Evolutionary conservation across 2,888 invertebrate species (phyloP).

Genomic region (Aphidoletes aphidimyza): DNA sequence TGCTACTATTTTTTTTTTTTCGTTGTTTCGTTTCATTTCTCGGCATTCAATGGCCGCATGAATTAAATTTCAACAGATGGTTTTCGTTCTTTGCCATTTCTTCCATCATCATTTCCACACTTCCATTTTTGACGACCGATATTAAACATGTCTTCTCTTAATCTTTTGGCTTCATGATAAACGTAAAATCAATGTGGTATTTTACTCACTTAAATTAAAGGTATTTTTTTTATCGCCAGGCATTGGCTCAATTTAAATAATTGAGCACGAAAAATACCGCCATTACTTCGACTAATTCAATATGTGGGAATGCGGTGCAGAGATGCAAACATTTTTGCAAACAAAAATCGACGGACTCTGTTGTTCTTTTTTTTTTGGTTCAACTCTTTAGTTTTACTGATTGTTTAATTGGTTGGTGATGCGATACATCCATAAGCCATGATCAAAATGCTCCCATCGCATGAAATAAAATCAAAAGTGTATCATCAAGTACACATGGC

Average conservation of each 20-base stretch:
- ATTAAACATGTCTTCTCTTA: background rate
- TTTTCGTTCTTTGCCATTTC: background rate
- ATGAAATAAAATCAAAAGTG: too few species aligned
- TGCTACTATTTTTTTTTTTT: background rate
- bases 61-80: conserved; percentile 41
- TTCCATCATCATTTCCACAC: conserved; percentile 8
- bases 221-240: background rate
- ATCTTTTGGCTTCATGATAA: conserved; percentile 11
- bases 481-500: too few species aligned
- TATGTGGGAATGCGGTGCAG: background rate
- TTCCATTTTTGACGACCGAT: background rate
- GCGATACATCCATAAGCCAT: background rate
- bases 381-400: conserved; percentile 39
- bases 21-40: background rate
- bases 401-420: conserved; percentile 16
- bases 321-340: background rate
- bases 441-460: background rate
- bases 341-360: background rate
- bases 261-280: conserved; percentile 33
- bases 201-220: background rate
- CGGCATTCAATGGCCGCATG: background rate
- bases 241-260: too few species aligned
- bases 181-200: background rate
- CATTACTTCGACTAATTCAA: conserved; percentile 22
- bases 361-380: too few species aligned